A percentile compares a stretch with the other conserved stretches of the same genome.
Evolutionary conservation across 2,113 vertebrate genomes (phyloP).

Genomic region (Cyanoramphus novaezelandiae): DNA sequence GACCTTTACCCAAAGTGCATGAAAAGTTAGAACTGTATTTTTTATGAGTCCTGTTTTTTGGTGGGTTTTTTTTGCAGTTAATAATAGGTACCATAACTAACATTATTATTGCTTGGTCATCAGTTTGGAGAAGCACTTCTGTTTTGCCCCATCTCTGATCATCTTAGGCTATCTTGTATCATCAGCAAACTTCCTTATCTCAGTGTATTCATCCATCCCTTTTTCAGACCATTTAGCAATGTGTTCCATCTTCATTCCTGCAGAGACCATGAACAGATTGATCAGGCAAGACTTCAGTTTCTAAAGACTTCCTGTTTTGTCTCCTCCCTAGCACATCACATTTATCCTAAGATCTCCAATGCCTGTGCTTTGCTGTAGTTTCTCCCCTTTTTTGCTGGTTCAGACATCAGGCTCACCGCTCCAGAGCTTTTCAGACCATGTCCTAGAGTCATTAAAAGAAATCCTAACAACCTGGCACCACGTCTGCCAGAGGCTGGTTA

Average conservation of each 20-base stretch:
- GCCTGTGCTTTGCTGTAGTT: neutral
- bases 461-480: neutral
- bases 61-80: neutral
- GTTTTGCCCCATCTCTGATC: neutral
- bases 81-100: neutral
- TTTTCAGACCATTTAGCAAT: neutral
- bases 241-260: neutral
- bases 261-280: neutral
- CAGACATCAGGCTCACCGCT: neutral
- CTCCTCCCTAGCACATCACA: neutral
- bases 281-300: neutral
- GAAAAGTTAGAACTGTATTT: neutral
- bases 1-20: neutral
- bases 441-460: neutral
- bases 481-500: neutral
- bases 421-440: neutral
- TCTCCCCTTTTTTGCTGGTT: neutral
- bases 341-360: neutral
- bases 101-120: neutral
- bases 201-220: neutral
- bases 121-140: neutral
- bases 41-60: too few species aligned
- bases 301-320: neutral
- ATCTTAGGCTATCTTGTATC: neutral
- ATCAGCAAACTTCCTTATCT: neutral